A percentile compares a stretch with the other conserved stretches of the same genome.
Evolutionary conservation across 2,113 vertebrate species (phyloP).

Genomic region (Tachysurus vachellii): DNA sequence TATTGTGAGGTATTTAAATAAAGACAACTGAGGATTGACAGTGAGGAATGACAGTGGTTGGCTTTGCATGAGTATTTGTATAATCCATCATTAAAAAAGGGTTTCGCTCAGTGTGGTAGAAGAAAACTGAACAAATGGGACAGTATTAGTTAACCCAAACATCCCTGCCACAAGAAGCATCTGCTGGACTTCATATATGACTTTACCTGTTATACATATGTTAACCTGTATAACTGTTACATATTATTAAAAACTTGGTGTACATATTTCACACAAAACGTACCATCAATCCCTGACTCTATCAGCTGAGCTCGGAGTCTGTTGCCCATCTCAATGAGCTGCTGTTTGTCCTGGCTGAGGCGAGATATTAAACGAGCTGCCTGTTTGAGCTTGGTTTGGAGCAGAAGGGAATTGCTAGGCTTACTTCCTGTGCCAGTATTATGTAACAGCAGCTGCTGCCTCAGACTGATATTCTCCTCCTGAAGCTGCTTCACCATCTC

Average conservation of each 20-base stretch:
- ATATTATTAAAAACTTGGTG: background rate
- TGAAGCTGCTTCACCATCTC: conserved; percentile 49
- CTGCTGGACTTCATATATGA: background rate
- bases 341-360: conserved; percentile 80
- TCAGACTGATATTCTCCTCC: conserved; percentile 56
- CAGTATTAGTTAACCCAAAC: conserved; percentile 2
- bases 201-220: background rate
- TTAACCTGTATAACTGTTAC: too few relatives aligned
- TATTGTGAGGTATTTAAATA: background rate
- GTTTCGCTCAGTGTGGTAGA: conserved; percentile 15
- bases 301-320: conserved; percentile 74
- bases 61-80: background rate
- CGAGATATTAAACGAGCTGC: conserved; percentile 72
- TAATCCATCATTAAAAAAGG: background rate
- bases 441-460: conserved; percentile 48
- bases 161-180: background rate
- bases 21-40: conserved; percentile 5
- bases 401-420: conserved; percentile 28
- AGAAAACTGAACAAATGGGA: conserved; percentile 6
- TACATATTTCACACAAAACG: background rate
- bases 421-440: conserved; percentile 3
- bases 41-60: background rate
- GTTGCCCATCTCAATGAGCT: conserved; percentile 86
- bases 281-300: conserved; percentile 66
- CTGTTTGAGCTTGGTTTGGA: conserved; percentile 75